phyloP scores from a whole-genome alignment of 2,888 invertebrate species.

The Maniola hyperantus region DNA sequence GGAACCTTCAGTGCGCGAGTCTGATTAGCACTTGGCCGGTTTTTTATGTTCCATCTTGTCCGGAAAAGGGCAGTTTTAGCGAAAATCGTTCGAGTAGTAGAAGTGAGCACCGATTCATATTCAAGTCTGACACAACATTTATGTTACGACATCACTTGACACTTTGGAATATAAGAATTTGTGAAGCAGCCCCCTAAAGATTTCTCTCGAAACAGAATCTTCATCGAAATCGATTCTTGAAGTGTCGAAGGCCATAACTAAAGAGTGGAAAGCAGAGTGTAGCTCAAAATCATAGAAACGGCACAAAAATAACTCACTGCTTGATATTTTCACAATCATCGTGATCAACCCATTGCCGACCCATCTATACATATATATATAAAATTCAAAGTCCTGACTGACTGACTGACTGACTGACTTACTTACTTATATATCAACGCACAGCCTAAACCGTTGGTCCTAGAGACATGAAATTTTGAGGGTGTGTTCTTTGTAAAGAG shows the following conservation, averaged over 20 bases:
- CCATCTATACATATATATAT: too few relatives aligned
- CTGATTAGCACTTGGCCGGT: too few relatives aligned
- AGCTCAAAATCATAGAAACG: background rate
- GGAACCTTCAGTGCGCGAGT: too few relatives aligned
- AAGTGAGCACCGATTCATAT: constrained; percentile 30
- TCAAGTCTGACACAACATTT: constrained; percentile 26
- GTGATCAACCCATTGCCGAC: too few relatives aligned
- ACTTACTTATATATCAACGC: too few relatives aligned
- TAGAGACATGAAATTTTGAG: too few relatives aligned
- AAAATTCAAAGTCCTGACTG: too few relatives aligned
- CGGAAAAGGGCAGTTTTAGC: constrained; percentile 2
- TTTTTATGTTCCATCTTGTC: constrained; percentile 5
- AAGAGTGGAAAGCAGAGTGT: background rate
- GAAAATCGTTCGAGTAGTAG: constrained; percentile 18
- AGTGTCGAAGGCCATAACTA: background rate
- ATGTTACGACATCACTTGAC: constrained; percentile 18
- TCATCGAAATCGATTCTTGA: background rate
- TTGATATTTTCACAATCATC: background rate
- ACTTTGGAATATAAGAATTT: constrained; percentile 24
- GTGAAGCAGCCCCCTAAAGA: background rate
- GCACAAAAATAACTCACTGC: background rate
- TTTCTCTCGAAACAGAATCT: background rate
- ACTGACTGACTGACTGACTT: too few relatives aligned
- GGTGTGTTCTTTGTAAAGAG: too few relatives aligned
- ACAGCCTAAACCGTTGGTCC: too few relatives aligned